Evolutionary conservation across 2,888 invertebrate species (phyloP).

Genomic region (Imbricaverruca yamaguchii): DNA sequence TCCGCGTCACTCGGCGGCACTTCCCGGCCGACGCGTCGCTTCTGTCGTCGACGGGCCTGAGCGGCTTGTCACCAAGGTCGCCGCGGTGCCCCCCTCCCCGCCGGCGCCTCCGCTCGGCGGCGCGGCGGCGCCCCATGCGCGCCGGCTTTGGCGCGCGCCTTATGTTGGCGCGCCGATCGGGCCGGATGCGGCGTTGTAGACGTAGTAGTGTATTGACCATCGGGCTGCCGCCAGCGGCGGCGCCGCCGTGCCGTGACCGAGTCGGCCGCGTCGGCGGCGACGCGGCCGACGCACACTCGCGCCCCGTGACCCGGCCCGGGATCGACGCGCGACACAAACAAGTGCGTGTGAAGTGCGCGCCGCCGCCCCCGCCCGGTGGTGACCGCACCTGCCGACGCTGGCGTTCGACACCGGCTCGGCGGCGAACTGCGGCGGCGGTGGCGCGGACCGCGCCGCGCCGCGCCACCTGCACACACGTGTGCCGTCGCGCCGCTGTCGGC

Average conservation of each 20-base stretch:
- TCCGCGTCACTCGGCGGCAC: not conserved
- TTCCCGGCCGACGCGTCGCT: not conserved
- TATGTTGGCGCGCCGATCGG: conserved; percentile 1
- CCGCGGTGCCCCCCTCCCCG: not conserved
- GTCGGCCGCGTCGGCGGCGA: not conserved
- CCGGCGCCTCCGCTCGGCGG: not conserved
- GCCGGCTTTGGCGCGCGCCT: not conserved
- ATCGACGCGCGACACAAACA: not conserved
- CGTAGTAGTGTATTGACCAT: conserved; percentile 6
- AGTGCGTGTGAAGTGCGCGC: not conserved
- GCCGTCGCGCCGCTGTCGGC: too few species aligned
- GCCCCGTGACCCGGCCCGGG: not conserved
- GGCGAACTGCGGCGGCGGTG: not conserved
- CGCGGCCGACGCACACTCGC: not conserved
- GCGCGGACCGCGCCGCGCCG: not conserved
- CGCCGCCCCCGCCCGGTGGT: not conserved
- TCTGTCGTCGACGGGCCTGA: too few species aligned
- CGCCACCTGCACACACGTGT: not conserved
- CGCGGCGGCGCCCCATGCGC: not conserved
- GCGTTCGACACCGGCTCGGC: not conserved
- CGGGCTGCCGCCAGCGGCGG: not conserved
- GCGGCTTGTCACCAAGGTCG: not conserved
- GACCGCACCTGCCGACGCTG: not conserved
- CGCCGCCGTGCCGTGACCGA: not conserved
- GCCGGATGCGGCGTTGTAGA: not conserved